phyloP scores from a whole-genome alignment of 2,113 vertebrate species.

The Plectropomus leopardus region DNA sequence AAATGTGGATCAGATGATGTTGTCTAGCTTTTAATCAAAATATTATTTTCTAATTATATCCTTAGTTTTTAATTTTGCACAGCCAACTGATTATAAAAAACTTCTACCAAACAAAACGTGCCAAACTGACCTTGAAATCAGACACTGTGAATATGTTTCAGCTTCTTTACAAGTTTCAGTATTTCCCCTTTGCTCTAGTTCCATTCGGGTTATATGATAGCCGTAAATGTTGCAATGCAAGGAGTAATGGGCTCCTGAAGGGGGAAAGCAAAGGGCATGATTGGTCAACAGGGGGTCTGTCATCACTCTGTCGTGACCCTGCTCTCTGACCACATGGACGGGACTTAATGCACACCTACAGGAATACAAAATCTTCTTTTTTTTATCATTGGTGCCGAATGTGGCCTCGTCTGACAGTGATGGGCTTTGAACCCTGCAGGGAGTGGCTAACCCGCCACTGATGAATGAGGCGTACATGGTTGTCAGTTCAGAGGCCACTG shows the following conservation, averaged over 20 bases:
- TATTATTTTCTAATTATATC: neutral
- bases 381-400: neutral
- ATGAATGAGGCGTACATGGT: slow-evolving; percentile 34
- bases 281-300: slow-evolving; percentile 15
- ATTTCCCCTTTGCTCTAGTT: slow-evolving; percentile 11
- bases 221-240: slow-evolving; percentile 2
- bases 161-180: neutral
- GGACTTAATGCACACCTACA: neutral
- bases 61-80: neutral
- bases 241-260: neutral
- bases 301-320: neutral
- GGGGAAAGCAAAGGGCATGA: neutral
- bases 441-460: slow-evolving; percentile 27
- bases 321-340: neutral
- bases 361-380: neutral
- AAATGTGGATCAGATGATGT: neutral
- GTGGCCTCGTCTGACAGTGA: slow-evolving; percentile 17
- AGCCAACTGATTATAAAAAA: neutral
- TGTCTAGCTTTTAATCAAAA: neutral
- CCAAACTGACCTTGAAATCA: neutral
- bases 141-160: neutral
- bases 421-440: slow-evolving; percentile 40
- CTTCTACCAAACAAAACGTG: neutral
- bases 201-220: neutral
- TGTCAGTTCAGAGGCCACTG: slow-evolving; percentile 41